Percentiles rank a stretch among this genome's conserved stretches.
Conservation (phyloP, 1,140 invertebrate genomes). For the Cotesia chilonis region DNA sequence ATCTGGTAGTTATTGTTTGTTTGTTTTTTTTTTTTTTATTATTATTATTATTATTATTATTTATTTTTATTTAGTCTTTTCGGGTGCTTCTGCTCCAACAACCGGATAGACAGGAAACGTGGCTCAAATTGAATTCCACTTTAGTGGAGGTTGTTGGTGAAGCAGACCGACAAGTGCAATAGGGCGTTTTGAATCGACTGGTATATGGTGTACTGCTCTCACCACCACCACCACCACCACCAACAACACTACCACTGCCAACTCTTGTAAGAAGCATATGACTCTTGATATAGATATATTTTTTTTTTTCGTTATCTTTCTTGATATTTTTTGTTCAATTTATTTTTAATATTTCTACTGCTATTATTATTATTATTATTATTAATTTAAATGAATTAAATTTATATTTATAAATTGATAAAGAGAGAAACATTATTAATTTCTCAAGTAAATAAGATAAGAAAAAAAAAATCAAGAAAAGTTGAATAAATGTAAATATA, state of each 20-base stretch:
- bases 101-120: constrained; percentile 46
- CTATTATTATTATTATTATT: too few relatives aligned
- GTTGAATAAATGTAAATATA: too few relatives aligned
- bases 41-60: too few relatives aligned
- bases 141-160: constrained; percentile 50
- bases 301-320: neutral
- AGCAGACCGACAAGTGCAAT: constrained; percentile 53
- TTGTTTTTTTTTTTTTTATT: too few relatives aligned
- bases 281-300: constrained; percentile 7
- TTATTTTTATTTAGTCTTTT: neutral
- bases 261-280: neutral
- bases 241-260: neutral
- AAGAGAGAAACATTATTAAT: too few relatives aligned
- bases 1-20: too few relatives aligned
- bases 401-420: too few relatives aligned
- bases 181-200: constrained; percentile 41
- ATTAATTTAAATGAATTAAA: too few relatives aligned
- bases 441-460: too few relatives aligned
- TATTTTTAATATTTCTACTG: neutral
- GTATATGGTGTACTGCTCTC: neutral
- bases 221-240: too few relatives aligned
- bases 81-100: constrained; percentile 8
- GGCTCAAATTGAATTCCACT: constrained; percentile 53
- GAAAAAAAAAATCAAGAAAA: too few relatives aligned
- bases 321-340: neutral